Evolutionary conservation across 2,113 vertebrate species (phyloP).

Genomic region (Paradoxurus hermaphroditus): DNA sequence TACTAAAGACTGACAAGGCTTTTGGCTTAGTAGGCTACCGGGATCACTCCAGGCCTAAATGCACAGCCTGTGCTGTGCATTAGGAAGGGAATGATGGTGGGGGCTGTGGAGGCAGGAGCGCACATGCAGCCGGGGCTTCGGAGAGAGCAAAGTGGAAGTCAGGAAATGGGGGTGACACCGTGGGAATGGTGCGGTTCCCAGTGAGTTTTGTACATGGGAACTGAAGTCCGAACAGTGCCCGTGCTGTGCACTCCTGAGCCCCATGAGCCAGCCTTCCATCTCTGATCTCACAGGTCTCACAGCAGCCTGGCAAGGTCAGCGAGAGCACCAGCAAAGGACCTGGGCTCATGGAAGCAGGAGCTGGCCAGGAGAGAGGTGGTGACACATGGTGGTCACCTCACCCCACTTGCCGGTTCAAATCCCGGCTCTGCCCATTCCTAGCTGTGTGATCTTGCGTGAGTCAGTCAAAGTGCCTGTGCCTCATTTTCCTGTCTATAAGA

Average conservation of each 20-base stretch:
- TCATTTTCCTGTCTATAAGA: not conserved
- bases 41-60: not conserved
- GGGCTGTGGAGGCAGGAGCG: not conserved
- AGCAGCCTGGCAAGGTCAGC: not conserved
- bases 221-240: not conserved
- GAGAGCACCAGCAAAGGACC: not conserved
- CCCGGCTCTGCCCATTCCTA: not conserved
- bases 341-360: not conserved
- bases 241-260: not conserved
- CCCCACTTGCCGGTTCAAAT: no score
- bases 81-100: not conserved
- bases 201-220: not conserved
- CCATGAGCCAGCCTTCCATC: accelerated
- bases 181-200: not conserved
- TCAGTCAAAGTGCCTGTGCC: not conserved
- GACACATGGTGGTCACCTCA: not conserved
- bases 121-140: not conserved
- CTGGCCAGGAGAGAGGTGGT: not conserved
- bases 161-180: not conserved
- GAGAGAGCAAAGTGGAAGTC: not conserved
- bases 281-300: not conserved
- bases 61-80: no score
- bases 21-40: not conserved
- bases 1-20: not conserved
- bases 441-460: not conserved